These are phyloP conservation scores for Pyrgilauda ruficollis DNA, from an alignment of 2,113 vertebrate species.

Conservation along the genomic window DNA sequence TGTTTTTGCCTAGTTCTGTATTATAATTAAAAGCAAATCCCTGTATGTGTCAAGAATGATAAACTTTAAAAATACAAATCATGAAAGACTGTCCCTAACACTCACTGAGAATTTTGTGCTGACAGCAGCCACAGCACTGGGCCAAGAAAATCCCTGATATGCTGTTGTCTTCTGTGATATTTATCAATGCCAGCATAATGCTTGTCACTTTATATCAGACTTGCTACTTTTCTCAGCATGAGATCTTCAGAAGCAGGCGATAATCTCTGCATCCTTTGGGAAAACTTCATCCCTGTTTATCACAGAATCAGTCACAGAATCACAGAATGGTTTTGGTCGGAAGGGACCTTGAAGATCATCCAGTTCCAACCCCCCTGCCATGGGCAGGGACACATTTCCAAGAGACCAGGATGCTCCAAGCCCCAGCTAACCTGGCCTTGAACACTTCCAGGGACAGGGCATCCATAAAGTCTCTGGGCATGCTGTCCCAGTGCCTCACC, in stretches of 20 bases:
- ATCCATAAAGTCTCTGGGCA: not conserved
- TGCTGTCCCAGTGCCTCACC: not conserved
- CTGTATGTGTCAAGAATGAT: not conserved
- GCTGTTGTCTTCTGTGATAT: not conserved
- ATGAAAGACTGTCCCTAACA: not conserved
- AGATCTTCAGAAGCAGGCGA: not conserved
- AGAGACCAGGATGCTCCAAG: not conserved
- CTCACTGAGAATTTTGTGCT: not conserved
- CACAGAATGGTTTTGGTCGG: not conserved
- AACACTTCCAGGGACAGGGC: not conserved
- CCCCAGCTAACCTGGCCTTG: not conserved
- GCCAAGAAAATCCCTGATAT: not conserved
- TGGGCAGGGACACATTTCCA: not conserved
- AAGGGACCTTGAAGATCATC: not conserved
- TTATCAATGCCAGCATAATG: not conserved
- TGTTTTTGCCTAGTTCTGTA: not conserved
- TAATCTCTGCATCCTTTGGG: not conserved
- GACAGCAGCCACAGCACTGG: not conserved
- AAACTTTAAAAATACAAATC: not conserved
- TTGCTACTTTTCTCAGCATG: not conserved
- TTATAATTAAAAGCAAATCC: not conserved
- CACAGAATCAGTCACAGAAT: not conserved
- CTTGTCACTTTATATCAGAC: not conserved
- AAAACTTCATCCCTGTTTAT: not conserved
- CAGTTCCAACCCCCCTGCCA: fast-evolving